Evolutionary conservation across 1,140 invertebrate genomes (phyloP), one percentile per base, ranked within the genome.

Genomic region (Eulimnadia texana): DNA sequence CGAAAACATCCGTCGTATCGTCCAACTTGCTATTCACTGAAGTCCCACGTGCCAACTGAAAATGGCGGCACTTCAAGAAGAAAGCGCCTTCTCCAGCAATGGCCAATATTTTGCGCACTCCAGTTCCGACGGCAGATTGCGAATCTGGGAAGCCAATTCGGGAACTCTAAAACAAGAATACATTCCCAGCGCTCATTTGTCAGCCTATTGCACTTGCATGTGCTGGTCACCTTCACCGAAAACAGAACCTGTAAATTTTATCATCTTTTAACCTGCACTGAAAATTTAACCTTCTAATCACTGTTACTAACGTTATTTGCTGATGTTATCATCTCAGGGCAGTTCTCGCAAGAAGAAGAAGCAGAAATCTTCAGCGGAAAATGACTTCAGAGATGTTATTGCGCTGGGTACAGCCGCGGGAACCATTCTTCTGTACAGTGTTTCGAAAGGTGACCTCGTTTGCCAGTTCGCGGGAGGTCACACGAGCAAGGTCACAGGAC

Each of bases 361-460:
- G 64, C 73, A 65, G 62, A 75, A 74, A 63, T 73, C 72, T 13
- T 61, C 51, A 22, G 61, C 58, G 16, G 50, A 49, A 33, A 54
- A 67, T 29, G 59, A 59, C 28, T 28, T 65, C 2, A 61, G 24
- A 22, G 65, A 73, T 58, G 62, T 77, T 64, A 72, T 82, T 70
- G 82, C 80, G 1, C 70, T 87, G 65, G 84, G 84, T 27, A 85
- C 83, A 16, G 71, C 72, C 1, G 78, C 76, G 64, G 84, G 84
- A 49, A 74, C 76, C 63, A 75, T 87, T 19, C 72, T 82, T 22
- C 68, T 85, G 63, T 87, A 85, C 70, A 84, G 82, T 23, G 71
- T 84, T 50, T 67, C 76, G 16, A 79, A 79, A 70, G 82, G 77
- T 13, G 79, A 79, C 69, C 74, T 85, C 58, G 72, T 75, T 23